Evolutionary conservation across 2,888 invertebrate species (phyloP).

Genomic region (Amphimallon solstitiale): DNA sequence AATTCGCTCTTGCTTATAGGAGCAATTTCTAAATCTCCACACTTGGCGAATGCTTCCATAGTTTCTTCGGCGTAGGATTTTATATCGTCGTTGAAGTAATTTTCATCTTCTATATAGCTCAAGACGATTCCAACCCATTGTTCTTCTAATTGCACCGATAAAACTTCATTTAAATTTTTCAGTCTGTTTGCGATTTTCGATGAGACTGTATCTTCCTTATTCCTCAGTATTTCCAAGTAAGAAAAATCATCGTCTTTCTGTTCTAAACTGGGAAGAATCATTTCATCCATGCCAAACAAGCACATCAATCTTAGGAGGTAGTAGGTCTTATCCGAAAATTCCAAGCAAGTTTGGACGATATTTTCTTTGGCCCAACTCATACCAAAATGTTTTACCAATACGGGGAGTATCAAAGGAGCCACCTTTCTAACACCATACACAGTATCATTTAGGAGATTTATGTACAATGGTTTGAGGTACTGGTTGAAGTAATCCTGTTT

Average conservation of each 20-base stretch:
- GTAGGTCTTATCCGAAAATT: constrained; percentile 52
- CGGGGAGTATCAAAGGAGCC: constrained; percentile 56
- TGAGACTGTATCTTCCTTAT: constrained; percentile 33
- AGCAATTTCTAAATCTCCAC: constrained; percentile 39
- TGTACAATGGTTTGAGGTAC: constrained; percentile 55
- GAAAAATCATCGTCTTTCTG: not conserved
- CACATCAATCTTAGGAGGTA: constrained; percentile 56
- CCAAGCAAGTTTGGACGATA: constrained; percentile 53
- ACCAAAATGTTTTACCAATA: constrained; percentile 57
- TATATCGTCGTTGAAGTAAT: constrained; percentile 49
- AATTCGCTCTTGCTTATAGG: constrained; percentile 39
- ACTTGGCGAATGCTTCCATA: constrained; percentile 50
- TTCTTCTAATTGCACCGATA: constrained; percentile 50
- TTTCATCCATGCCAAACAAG: constrained; percentile 57
- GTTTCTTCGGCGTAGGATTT: constrained; percentile 56
- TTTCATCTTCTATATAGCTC: constrained; percentile 45
- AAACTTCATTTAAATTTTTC: constrained; percentile 42
- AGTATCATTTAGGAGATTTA: constrained; percentile 55
- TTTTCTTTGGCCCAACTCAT: constrained; percentile 55
- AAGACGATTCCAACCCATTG: constrained; percentile 44
- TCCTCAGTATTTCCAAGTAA: constrained; percentile 26
- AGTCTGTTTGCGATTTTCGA: constrained; percentile 41
- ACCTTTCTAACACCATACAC: constrained; percentile 58
- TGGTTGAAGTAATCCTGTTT: constrained; percentile 55
- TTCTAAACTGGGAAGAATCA: constrained; percentile 54